A percentile compares a stretch with the other conserved stretches of the same genome.
These are phyloP conservation scores for Petrophora chlorosata DNA, from an alignment of 2,888 invertebrate genomes.

Conservation along the genomic window DNA sequence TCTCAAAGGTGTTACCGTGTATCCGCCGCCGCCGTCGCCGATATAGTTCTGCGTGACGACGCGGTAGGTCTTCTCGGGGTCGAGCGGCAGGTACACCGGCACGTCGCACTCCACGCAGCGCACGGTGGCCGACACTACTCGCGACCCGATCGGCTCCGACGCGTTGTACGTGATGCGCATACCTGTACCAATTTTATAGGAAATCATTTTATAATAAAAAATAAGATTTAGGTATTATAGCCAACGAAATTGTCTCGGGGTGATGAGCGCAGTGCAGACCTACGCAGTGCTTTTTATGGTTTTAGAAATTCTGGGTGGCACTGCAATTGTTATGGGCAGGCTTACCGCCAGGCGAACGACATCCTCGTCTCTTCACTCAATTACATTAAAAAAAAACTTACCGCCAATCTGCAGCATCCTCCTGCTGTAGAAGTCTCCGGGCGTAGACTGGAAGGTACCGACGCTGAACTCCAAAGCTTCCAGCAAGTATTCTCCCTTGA, in stretches of 20 bases:
- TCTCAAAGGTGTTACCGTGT: conserved; percentile 59
- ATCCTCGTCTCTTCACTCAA: neutral
- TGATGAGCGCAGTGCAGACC: too few species aligned
- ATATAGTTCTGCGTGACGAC: conserved; percentile 85
- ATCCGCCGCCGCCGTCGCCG: conserved; percentile 88
- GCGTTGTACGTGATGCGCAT: conserved; percentile 85
- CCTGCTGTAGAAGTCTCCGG: conserved; percentile 63
- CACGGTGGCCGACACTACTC: conserved; percentile 84
- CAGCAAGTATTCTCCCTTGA: conserved; percentile 86
- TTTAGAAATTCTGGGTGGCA: too few species aligned
- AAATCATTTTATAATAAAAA: too few species aligned
- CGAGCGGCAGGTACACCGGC: conserved; percentile 85
- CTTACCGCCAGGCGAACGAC: neutral
- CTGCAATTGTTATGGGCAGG: too few species aligned
- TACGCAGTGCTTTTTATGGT: too few species aligned
- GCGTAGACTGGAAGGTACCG: conserved; percentile 53
- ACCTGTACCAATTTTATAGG: conserved; percentile 68
- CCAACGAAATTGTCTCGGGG: too few species aligned
- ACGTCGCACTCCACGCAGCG: conserved; percentile 86
- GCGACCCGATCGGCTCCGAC: conserved; percentile 80
- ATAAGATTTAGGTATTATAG: too few species aligned
- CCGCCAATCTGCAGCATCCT: conserved; percentile 86
- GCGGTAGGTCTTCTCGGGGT: conserved; percentile 82
- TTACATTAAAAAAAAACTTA: conserved; percentile 35
- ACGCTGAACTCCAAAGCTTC: conserved; percentile 85